phyloP scores from a whole-genome alignment of 1,140 invertebrate genomes.

The Pogonomyrmex californicus region DNA sequence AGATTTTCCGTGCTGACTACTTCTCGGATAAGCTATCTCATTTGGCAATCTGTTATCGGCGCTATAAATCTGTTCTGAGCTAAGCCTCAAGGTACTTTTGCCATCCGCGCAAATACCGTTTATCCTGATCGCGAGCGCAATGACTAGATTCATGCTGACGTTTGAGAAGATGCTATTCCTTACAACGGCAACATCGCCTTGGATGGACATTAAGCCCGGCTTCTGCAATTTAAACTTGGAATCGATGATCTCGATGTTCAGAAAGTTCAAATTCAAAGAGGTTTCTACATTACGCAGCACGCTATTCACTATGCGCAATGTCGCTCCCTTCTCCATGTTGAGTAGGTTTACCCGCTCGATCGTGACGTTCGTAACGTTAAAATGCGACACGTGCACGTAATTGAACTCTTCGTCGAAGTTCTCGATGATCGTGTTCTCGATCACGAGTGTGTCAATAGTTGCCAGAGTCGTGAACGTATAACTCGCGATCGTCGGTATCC shows the following conservation, averaged over 20 bases:
- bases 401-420: constrained; percentile 76
- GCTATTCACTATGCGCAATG: constrained; percentile 69
- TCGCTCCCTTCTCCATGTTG: constrained; percentile 68
- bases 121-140: constrained; percentile 61
- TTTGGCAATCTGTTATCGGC: constrained; percentile 75
- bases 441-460: constrained; percentile 70
- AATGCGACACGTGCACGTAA: constrained; percentile 59
- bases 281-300: constrained; percentile 68
- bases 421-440: constrained; percentile 73
- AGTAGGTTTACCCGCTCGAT: constrained; percentile 69
- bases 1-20: neutral
- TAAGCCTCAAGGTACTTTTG: constrained; percentile 77
- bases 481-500: constrained; percentile 73
- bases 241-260: constrained; percentile 69
- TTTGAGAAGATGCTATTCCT: constrained; percentile 74
- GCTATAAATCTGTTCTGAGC: constrained; percentile 70
- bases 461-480: constrained; percentile 68
- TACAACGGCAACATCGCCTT: constrained; percentile 62
- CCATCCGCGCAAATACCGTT: constrained; percentile 77
- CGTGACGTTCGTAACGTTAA: constrained; percentile 77
- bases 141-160: constrained; percentile 74
- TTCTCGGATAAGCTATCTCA: constrained; percentile 76
- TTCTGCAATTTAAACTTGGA: constrained; percentile 76
- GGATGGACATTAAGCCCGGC: constrained; percentile 73
- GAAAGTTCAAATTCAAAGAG: constrained; percentile 74